These are phyloP conservation scores for Manduca sexta DNA, from an alignment of 1,140 invertebrate genomes.

Conservation along the genomic window DNA sequence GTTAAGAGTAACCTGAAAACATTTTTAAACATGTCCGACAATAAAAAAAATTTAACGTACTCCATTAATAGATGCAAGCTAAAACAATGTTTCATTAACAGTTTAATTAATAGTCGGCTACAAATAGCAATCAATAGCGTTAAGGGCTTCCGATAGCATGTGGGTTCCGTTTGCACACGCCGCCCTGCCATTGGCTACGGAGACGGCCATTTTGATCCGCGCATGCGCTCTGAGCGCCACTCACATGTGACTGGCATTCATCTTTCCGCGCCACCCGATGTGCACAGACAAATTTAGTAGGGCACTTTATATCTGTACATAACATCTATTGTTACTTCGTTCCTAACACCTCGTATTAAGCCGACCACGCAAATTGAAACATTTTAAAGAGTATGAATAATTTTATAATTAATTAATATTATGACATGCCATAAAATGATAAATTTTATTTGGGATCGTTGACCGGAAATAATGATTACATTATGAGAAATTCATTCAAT, in stretches of 20 bases:
- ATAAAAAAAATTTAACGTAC: background rate
- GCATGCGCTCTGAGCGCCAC: slow-evolving; percentile 46
- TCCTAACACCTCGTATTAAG: too few relatives aligned
- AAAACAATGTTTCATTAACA: slow-evolving; percentile 12
- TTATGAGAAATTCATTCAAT: too few relatives aligned
- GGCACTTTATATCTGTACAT: too few relatives aligned
- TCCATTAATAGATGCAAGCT: background rate
- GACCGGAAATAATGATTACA: too few relatives aligned
- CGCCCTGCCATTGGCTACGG: slow-evolving; percentile 43
- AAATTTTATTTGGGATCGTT: too few relatives aligned
- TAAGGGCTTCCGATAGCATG: slow-evolving; percentile 37
- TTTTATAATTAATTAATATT: too few relatives aligned
- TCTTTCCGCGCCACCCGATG: slow-evolving; percentile 13
- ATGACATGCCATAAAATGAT: too few relatives aligned
- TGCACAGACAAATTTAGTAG: slow-evolving; percentile 7
- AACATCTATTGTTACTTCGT: too few relatives aligned
- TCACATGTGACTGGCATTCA: slow-evolving; percentile 44
- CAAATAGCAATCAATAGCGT: slow-evolving; percentile 53
- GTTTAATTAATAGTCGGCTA: slow-evolving; percentile 36
- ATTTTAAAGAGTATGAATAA: too few relatives aligned
- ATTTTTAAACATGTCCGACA: background rate
- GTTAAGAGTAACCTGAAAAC: too few relatives aligned
- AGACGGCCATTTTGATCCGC: slow-evolving; percentile 58
- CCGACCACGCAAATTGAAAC: too few relatives aligned
- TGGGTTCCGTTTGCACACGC: slow-evolving; percentile 26